phyloP scores from a whole-genome alignment of 2,113 vertebrate species.

The Phalacrocorax brasilianus region DNA sequence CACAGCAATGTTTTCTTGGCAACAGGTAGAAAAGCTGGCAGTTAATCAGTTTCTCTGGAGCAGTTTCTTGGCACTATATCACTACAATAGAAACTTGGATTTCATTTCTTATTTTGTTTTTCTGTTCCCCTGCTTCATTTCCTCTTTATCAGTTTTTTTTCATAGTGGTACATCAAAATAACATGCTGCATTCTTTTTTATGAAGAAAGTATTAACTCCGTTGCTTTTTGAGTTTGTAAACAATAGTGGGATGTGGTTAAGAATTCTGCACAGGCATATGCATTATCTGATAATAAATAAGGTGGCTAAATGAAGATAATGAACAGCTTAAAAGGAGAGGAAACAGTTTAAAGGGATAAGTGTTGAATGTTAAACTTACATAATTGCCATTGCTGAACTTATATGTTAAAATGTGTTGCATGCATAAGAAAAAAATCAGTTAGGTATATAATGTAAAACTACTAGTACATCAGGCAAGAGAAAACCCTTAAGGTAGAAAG shows the following conservation, averaged over 20 bases:
- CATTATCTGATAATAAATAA: not conserved
- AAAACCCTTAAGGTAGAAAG: not conserved
- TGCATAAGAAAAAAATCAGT: not conserved
- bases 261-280: not conserved
- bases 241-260: not conserved
- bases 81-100: conserved; percentile 16
- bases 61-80: conserved; percentile 10
- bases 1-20: conserved; percentile 57
- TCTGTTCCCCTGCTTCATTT: conserved; percentile 6
- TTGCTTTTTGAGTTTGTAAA: not conserved
- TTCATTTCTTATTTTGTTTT: conserved; percentile 31
- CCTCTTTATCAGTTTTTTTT: conserved; percentile 16
- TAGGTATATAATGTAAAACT: not conserved
- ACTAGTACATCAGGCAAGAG: not conserved
- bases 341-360: not conserved
- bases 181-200: not conserved
- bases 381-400: not conserved
- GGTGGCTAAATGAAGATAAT: not conserved
- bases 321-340: not conserved
- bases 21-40: conserved; percentile 54
- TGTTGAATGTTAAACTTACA: not conserved
- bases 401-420: not conserved
- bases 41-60: conserved; percentile 32
- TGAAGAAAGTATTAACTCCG: not conserved
- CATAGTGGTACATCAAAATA: conserved; percentile 10